Conservation (phyloP, 2,797 vertebrate genomes). For the Hydrolagus colliei region DNA sequence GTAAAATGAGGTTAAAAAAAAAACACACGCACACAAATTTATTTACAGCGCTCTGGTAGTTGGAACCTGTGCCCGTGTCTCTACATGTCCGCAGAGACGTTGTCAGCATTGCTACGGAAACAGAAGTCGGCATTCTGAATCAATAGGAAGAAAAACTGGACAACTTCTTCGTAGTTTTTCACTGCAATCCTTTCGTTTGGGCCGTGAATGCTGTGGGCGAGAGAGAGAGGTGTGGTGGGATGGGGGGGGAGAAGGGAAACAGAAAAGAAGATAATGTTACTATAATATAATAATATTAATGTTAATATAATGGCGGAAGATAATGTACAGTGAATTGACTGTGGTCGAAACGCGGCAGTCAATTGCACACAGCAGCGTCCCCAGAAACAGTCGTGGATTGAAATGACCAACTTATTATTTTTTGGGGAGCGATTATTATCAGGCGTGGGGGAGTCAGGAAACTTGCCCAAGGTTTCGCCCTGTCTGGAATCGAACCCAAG, state of each 20-base stretch:
- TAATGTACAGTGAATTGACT: not conserved
- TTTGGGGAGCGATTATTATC: no score
- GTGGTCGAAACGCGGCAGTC: no score
- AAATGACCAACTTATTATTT: no score
- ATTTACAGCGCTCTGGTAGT: no score
- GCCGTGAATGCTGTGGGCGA: conserved; percentile 74
- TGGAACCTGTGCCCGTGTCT: not conserved
- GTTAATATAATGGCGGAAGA: not conserved
- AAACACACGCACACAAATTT: no score
- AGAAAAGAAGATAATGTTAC: not conserved
- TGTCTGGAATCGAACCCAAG: no score
- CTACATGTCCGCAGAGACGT: conserved; percentile 71
- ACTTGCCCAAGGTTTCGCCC: no score
- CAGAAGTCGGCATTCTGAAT: conserved; percentile 79
- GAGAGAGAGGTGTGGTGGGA: not conserved
- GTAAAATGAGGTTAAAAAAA: no score
- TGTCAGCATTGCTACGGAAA: conserved; percentile 56
- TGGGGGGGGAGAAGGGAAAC: not conserved
- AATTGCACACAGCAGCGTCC: no score
- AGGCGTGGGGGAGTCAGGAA: no score
- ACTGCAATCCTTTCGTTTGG: conserved; percentile 84
- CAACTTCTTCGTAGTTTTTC: conserved; percentile 69
- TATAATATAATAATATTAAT: not conserved
- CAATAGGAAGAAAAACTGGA: conserved; percentile 76
- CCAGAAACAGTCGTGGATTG: no score